Percentiles rank a stretch among this genome's conserved stretches.
Evolutionary conservation across 2,113 vertebrate species (phyloP).

Genomic region (Lathamus discolor): DNA sequence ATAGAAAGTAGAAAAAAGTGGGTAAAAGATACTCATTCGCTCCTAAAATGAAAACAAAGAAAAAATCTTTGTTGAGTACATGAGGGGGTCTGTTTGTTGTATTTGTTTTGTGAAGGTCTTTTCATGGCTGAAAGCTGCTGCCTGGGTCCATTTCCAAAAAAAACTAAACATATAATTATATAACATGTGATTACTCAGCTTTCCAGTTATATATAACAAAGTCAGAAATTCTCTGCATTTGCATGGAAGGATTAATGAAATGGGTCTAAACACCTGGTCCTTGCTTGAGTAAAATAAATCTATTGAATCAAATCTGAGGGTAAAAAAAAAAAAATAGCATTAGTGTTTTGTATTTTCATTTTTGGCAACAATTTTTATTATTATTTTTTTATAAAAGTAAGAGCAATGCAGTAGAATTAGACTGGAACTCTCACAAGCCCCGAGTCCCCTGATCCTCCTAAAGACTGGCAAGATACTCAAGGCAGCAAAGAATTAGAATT

Average conservation of each 20-base stretch:
- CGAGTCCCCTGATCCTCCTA: background rate
- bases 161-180: conserved; percentile 50
- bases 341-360: background rate
- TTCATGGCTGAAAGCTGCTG: background rate
- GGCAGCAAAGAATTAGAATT: background rate
- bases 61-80: background rate
- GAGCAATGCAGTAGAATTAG: background rate
- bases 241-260: conserved; percentile 54
- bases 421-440: background rate
- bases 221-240: conserved; percentile 25
- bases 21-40: background rate
- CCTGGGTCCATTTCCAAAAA: conserved; percentile 33
- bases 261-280: conserved; percentile 20
- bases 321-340: background rate
- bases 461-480: background rate
- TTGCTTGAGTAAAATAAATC: conserved; percentile 36
- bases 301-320: conserved; percentile 16
- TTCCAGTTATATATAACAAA: conserved; percentile 24
- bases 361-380: background rate
- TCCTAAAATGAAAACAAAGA: background rate
- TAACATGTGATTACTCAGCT: conserved; percentile 56
- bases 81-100: background rate
- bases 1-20: background rate
- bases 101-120: background rate
- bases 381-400: background rate